Percentiles rank a stretch among this genome's conserved stretches.
phyloP scores from a whole-genome alignment of 2,113 vertebrate species.

The Hippocampus abdominalis region DNA sequence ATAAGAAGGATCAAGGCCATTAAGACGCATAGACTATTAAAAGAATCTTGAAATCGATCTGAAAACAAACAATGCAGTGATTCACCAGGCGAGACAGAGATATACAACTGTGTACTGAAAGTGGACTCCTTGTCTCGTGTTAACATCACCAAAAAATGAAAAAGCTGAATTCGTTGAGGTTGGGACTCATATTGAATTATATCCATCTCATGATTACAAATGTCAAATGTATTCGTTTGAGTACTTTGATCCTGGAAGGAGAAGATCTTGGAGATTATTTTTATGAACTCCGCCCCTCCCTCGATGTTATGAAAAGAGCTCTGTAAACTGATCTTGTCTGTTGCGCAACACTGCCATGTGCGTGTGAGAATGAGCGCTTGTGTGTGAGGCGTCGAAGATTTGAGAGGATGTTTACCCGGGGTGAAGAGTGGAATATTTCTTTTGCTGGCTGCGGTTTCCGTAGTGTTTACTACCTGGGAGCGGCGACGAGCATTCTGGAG shows the following conservation, averaged over 20 bases:
- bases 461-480: slow-evolving; percentile 82
- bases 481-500: slow-evolving; percentile 77
- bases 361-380: background rate
- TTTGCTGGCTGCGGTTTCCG: slow-evolving; percentile 87
- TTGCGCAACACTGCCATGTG: background rate
- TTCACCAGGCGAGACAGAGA: too few species aligned
- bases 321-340: background rate
- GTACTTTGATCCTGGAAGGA: background rate
- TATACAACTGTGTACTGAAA: too few species aligned
- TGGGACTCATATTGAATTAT: background rate
- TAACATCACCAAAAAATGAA: too few species aligned
- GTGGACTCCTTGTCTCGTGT: too few species aligned
- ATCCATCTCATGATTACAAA: background rate
- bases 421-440: slow-evolving; percentile 80
- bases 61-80: too few species aligned
- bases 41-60: too few species aligned
- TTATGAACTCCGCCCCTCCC: background rate
- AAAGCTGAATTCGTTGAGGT: background rate
- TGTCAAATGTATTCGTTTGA: background rate
- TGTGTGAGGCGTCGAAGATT: background rate
- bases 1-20: too few species aligned
- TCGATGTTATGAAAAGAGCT: background rate
- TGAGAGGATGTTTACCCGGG: slow-evolving; percentile 41
- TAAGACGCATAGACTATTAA: too few species aligned
- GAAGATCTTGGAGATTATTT: background rate